Conservation (phyloP, 2,888 invertebrate genomes). For the Timema cristinae region DNA sequence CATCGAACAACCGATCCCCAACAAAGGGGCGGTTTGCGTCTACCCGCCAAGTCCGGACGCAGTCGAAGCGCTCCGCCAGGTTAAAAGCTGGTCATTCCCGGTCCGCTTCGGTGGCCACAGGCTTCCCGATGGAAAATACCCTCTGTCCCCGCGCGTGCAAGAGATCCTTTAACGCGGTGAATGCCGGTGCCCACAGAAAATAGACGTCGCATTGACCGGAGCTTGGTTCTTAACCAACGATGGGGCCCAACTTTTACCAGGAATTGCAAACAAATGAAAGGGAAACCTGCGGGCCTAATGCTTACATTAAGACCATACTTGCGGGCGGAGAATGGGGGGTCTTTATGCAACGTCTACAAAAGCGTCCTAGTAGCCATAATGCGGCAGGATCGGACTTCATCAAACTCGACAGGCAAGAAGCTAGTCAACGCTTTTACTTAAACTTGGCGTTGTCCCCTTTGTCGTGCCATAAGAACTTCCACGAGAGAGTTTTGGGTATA, state of each 20-base stretch:
- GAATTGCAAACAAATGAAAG: slow-evolving; percentile 83
- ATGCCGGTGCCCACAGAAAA: slow-evolving; percentile 85
- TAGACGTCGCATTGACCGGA: slow-evolving; percentile 95
- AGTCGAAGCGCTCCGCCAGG: slow-evolving; percentile 52
- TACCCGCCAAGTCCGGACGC: slow-evolving; percentile 84
- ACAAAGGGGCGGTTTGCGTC: slow-evolving; percentile 88
- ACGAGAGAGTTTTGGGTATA: slow-evolving; percentile 63
- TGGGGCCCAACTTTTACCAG: slow-evolving; percentile 77
- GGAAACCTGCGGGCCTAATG: slow-evolving; percentile 63
- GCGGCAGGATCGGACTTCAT: slow-evolving; percentile 97
- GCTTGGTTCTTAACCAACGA: slow-evolving; percentile 76
- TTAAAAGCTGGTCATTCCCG: slow-evolving; percentile 55
- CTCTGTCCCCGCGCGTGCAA: slow-evolving; percentile 69
- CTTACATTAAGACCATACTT: slow-evolving; percentile 88
- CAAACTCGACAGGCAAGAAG: slow-evolving; percentile 92
- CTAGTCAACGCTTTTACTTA: slow-evolving; percentile 89
- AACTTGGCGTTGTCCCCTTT: slow-evolving; percentile 91
- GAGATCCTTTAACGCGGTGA: slow-evolving; percentile 80
- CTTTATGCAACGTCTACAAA: slow-evolving; percentile 83
- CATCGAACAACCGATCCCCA: slow-evolving; percentile 35
- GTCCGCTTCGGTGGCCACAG: slow-evolving; percentile 92
- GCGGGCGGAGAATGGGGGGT: slow-evolving; percentile 89
- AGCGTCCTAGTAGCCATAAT: slow-evolving; percentile 88
- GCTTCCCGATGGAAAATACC: slow-evolving; percentile 92
- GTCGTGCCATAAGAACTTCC: slow-evolving; percentile 80